Evolutionary conservation across 2,113 vertebrate genomes (phyloP), one percentile per base, ranked within the genome.

Genomic region (Andinoacara biseriatus): DNA sequence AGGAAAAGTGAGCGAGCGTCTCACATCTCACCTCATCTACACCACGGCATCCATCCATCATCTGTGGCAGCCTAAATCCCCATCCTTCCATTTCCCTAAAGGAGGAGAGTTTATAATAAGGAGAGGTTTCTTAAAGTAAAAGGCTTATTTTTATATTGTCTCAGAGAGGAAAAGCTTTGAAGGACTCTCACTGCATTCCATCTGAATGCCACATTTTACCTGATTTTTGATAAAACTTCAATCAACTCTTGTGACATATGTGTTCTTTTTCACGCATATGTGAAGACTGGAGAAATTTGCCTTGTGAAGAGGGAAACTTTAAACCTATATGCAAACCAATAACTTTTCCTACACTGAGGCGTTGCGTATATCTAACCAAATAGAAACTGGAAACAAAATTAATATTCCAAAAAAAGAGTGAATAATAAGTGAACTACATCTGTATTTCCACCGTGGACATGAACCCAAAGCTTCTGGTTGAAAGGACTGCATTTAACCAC

Each of bases 21-120:
- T 95, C 91, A 94, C 90, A 90, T 95, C 92, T 95, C 95, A 95
- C 95, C 91, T 95, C 91, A 91, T 94, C 92, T 92, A 84, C 89
- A 90, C 90, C 77, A 49, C 81, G 61, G 79, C 79, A 72, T 81
- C 85, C 91, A 95, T 95, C 94, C 94, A 94, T 95, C 94, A 94
- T 94, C 76, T 11, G 6, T 91, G 91, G 88, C 93, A 91, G 86
- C 18, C 86, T 77, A 91, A 95, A 93, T 92, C 92, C 90, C 78
- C 57, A 46, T 89, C 80, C 87, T 86, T 89, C 86, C 57, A 78
- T 89, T 84, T 59, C 78, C 77, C 80, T 81, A 35, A 83, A 88
- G 87, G 46, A 84, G 90, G 26, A 52, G 46, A 69, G 58, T 74
- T 74, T 67, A 62, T 89, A 91, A 89, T 77, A 81, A 90, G 82